These are phyloP conservation scores for Chloroceryle aenea DNA, from an alignment of 2,113 vertebrate species.

Conservation along the genomic window DNA sequence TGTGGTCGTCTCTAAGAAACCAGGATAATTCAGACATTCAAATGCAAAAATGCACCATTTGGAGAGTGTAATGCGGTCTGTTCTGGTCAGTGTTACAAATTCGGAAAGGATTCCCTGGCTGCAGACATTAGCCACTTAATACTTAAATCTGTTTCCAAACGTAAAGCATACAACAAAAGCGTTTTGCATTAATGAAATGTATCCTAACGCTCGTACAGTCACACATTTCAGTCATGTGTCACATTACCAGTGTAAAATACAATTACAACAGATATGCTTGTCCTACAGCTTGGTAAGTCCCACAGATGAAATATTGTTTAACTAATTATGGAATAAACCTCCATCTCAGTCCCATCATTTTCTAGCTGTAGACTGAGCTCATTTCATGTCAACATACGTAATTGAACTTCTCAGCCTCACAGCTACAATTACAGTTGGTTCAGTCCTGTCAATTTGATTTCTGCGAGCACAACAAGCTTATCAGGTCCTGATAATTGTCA, in stretches of 20 bases:
- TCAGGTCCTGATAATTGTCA: neutral
- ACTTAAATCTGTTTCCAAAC: constrained; percentile 89
- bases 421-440: neutral
- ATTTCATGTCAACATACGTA: constrained; percentile 35
- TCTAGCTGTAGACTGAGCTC: neutral
- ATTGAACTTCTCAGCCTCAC: neutral
- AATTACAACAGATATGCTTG: constrained; percentile 75
- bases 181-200: constrained; percentile 80
- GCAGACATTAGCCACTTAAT: constrained; percentile 88
- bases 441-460: neutral
- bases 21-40: constrained; percentile 89
- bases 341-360: neutral
- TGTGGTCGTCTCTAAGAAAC: constrained; percentile 88
- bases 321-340: constrained; percentile 54
- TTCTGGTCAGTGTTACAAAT: constrained; percentile 87
- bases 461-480: neutral
- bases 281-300: constrained; percentile 55
- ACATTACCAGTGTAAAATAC: constrained; percentile 74
- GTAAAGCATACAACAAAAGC: constrained; percentile 87
- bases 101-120: constrained; percentile 84
- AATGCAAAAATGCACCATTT: constrained; percentile 89
- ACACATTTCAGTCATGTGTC: constrained; percentile 77
- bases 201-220: constrained; percentile 60
- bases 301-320: constrained; percentile 66
- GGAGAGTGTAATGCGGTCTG: constrained; percentile 89